phyloP scores from a whole-genome alignment of 2,888 invertebrate genomes.

The Napeogenes inachia region DNA sequence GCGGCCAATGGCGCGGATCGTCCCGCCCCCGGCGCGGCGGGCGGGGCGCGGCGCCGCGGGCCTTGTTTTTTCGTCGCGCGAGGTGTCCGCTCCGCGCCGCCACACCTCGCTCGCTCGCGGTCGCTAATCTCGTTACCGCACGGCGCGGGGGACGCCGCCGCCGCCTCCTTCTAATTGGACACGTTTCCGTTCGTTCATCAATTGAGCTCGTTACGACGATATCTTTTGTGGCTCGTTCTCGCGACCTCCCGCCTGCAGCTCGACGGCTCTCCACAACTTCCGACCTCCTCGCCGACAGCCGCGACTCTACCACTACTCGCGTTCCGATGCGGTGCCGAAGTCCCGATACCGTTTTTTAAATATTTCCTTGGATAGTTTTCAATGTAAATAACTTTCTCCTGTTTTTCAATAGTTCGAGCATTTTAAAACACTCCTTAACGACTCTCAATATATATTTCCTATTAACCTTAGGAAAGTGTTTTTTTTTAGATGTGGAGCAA shows the following conservation, averaged over 20 bases:
- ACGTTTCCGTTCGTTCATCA: slow-evolving; percentile 76
- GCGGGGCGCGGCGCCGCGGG: slow-evolving; percentile 60
- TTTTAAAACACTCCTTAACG: no score
- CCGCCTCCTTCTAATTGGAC: slow-evolving; percentile 76
- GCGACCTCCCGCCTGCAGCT: slow-evolving; percentile 30
- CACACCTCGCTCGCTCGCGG: slow-evolving; percentile 62
- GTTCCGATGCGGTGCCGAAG: not conserved
- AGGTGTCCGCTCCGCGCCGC: slow-evolving; percentile 46
- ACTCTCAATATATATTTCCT: no score
- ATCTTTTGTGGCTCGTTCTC: slow-evolving; percentile 54
- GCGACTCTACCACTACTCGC: slow-evolving; percentile 11
- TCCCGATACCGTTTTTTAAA: not conserved
- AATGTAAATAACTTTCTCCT: no score
- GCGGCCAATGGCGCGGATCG: slow-evolving; percentile 67
- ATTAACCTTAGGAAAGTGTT: no score
- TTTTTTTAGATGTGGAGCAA: no score
- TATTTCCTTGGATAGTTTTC: not conserved
- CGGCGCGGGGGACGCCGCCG: slow-evolving; percentile 55
- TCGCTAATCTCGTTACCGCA: slow-evolving; percentile 73
- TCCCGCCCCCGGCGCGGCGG: slow-evolving; percentile 60
- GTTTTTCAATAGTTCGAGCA: no score
- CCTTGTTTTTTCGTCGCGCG: slow-evolving; percentile 70
- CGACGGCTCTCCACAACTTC: slow-evolving; percentile 25
- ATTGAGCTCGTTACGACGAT: slow-evolving; percentile 74
- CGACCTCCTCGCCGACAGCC: slow-evolving; percentile 17